A percentile compares a stretch with the other conserved stretches of the same genome.
These are phyloP conservation scores for Philopotamus ludificatus DNA, from an alignment of 1,140 invertebrate species.

Conservation along the genomic window DNA sequence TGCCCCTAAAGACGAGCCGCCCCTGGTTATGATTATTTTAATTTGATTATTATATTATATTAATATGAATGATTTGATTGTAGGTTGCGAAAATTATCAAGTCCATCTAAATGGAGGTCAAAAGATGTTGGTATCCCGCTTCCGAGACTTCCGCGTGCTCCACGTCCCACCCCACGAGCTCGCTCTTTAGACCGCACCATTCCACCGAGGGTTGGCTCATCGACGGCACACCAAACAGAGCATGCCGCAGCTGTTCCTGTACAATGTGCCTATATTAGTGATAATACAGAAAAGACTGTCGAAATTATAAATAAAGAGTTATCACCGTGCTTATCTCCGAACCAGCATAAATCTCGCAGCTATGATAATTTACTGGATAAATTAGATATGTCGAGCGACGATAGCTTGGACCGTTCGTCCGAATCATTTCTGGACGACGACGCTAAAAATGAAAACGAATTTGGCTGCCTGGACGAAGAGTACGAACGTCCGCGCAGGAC, in stretches of 20 bases:
- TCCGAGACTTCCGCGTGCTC: constrained; percentile 45
- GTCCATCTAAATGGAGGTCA: constrained; percentile 54
- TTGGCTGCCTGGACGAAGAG: constrained; percentile 45
- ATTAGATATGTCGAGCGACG: constrained; percentile 37
- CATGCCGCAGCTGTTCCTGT: constrained; percentile 13
- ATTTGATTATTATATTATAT: constrained; percentile 16
- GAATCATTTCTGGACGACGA: constrained; percentile 47
- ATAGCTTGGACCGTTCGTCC: constrained; percentile 34
- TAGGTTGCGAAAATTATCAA: constrained; percentile 64
- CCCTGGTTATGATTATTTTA: constrained; percentile 45
- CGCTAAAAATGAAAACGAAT: constrained; percentile 45
- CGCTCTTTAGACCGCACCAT: constrained; percentile 42
- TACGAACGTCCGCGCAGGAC: constrained; percentile 45
- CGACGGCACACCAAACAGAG: not conserved
- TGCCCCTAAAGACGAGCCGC: no score
- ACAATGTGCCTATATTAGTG: constrained; percentile 42
- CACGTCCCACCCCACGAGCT: constrained; percentile 35
- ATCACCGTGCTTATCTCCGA: constrained; percentile 39
- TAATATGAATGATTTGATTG: constrained; percentile 24
- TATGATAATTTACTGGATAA: constrained; percentile 64
- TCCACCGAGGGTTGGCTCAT: constrained; percentile 40
- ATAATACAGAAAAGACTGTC: constrained; percentile 43
- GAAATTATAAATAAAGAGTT: constrained; percentile 36
- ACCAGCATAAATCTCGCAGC: constrained; percentile 62
- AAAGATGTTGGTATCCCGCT: constrained; percentile 55